These are phyloP conservation scores for Chrysogorgia sp. DNA, from an alignment of 92 coral and sea anemone genomes.

Conservation along the genomic window DNA sequence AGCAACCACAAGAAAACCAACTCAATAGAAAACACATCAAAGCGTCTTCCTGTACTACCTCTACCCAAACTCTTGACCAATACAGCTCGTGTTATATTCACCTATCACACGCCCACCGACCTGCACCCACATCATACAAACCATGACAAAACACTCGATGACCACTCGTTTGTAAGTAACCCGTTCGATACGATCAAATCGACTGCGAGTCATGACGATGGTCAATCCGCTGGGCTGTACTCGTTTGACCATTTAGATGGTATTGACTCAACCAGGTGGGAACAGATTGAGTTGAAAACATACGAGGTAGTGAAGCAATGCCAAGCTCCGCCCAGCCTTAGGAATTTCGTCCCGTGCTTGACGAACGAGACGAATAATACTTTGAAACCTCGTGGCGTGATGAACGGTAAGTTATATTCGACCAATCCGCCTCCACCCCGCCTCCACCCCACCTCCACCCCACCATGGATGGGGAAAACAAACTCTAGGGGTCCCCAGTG, in stretches of 20 bases:
- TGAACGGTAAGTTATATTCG: conserved; percentile 67
- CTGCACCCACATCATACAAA: conserved; percentile 41
- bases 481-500: too few species aligned
- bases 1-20: conserved; percentile 65
- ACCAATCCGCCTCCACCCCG: not conserved
- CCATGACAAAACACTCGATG: conserved; percentile 41
- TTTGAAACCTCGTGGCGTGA: conserved; percentile 76
- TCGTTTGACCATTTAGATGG: conserved; percentile 75
- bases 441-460: too few species aligned
- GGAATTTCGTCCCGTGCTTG: conserved; percentile 79
- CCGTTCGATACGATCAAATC: conserved; percentile 51
- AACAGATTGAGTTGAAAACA: conserved; percentile 74
- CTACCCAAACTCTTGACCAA: conserved; percentile 73
- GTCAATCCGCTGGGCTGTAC: conserved; percentile 68
- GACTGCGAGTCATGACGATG: conserved; percentile 29
- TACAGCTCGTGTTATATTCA: conserved; percentile 74
- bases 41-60: conserved; percentile 75
- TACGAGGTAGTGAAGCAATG: conserved; percentile 76
- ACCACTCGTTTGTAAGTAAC: conserved; percentile 63
- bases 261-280: conserved; percentile 67
- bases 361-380: conserved; percentile 73
- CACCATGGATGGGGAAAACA: too few species aligned
- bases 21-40: conserved; percentile 49
- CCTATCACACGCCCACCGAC: conserved; percentile 56
- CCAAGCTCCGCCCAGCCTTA: conserved; percentile 79